phyloP scores from a whole-genome alignment of 2,888 invertebrate species.

The Drosophila infuscata region DNA sequence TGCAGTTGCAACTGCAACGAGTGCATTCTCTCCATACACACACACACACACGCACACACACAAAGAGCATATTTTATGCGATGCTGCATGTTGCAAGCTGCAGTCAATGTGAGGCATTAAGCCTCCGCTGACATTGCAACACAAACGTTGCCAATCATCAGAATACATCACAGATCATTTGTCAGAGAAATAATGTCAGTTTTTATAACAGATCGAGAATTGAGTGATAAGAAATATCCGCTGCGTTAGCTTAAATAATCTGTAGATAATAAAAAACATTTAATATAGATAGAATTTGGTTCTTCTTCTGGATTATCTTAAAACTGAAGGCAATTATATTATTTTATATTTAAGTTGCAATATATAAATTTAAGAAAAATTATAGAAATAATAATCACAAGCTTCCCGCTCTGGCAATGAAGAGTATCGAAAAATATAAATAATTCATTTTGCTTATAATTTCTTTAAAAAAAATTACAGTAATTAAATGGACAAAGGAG shows the following conservation, averaged over 20 bases:
- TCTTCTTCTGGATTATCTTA: not conserved
- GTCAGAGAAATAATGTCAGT: constrained; percentile 10
- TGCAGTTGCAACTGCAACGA: constrained; percentile 54
- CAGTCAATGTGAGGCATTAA: constrained; percentile 46
- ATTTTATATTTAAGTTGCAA: not conserved
- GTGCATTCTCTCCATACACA: constrained; percentile 34
- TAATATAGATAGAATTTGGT: not conserved
- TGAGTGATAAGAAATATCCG: not conserved
- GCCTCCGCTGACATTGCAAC: constrained; percentile 50
- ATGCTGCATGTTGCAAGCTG: constrained; percentile 34
- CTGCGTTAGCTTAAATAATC: not conserved
- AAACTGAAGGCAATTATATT: not conserved
- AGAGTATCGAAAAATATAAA: not conserved
- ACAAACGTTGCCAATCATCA: constrained; percentile 31
- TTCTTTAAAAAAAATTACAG: accelerated
- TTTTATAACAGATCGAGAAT: constrained; percentile 19
- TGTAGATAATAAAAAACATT: not conserved
- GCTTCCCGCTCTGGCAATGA: accelerated
- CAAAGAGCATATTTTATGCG: constrained; percentile 70
- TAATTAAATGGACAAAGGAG: not conserved
- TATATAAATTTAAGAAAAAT: too few relatives aligned
- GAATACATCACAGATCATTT: constrained; percentile 23
- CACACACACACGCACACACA: constrained; percentile 25
- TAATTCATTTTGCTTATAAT: not conserved
- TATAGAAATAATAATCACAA: not conserved